phyloP scores from a whole-genome alignment of 2,797 vertebrate genomes.

The Ctenosaura bakeri region DNA sequence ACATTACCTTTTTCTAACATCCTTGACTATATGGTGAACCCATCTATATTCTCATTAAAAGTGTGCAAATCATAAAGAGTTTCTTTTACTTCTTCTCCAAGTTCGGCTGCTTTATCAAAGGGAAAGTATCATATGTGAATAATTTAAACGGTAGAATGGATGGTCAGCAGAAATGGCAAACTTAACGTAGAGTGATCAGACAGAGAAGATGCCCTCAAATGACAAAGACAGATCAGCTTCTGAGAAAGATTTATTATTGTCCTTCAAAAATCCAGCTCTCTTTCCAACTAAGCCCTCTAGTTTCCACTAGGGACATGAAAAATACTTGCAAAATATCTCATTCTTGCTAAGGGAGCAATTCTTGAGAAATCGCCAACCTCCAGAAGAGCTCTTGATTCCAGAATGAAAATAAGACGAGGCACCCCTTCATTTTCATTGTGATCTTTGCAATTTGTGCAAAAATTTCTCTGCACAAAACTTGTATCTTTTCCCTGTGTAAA shows the following conservation, averaged over 20 bases:
- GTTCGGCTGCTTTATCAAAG: constrained; percentile 52
- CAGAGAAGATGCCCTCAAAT: neutral
- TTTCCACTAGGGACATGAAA: neutral
- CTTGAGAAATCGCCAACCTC: too few relatives aligned
- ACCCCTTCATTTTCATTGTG: too few relatives aligned
- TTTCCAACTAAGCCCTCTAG: neutral
- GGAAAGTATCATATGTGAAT: constrained; percentile 57
- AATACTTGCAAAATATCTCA: too few relatives aligned
- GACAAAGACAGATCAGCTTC: constrained; percentile 6
- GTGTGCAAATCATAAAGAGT: constrained; percentile 28
- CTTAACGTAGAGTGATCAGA: neutral
- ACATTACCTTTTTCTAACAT: neutral
- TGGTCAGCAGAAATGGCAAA: constrained; percentile 17
- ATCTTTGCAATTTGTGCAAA: too few relatives aligned
- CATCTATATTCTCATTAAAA: constrained; percentile 13
- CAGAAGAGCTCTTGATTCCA: too few relatives aligned
- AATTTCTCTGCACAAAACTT: too few relatives aligned
- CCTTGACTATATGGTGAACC: neutral
- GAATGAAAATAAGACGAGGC: too few relatives aligned
- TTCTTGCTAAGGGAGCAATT: too few relatives aligned
- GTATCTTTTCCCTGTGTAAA: too few relatives aligned
- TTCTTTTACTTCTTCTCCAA: constrained; percentile 25
- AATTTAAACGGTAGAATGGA: constrained; percentile 52
- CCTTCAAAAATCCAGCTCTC: neutral
- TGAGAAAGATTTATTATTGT: neutral